These are phyloP conservation scores for Onychomys arenicola DNA, from an alignment of 2,797 vertebrate genomes.

Conservation along the genomic window DNA sequence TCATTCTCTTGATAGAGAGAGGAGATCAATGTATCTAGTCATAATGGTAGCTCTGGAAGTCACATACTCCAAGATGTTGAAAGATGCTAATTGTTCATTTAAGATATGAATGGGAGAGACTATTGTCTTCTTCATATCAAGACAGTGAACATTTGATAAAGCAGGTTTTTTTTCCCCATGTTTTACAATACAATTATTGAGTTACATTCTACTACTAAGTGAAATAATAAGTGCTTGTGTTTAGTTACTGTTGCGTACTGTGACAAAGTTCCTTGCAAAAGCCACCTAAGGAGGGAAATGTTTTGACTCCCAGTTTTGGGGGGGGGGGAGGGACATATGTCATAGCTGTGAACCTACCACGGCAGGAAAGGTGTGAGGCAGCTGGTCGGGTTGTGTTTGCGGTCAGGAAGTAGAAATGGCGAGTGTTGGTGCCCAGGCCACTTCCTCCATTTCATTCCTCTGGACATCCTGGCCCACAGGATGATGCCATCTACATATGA, in stretches of 20 bases:
- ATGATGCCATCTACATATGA: background rate
- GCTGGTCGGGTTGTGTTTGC: background rate
- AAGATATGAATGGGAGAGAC: background rate
- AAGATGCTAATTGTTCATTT: conserved; percentile 15
- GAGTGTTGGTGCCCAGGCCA: background rate
- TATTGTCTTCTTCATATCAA: background rate
- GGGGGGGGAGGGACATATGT: too few relatives aligned
- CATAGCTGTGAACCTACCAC: background rate
- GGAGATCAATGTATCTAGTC: conserved; percentile 19
- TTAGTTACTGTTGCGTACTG: background rate
- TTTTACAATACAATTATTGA: background rate
- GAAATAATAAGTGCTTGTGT: background rate
- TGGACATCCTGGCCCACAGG: too few relatives aligned
- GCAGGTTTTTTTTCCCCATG: background rate
- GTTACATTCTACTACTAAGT: background rate
- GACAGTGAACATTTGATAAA: background rate
- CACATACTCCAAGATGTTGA: conserved; percentile 45
- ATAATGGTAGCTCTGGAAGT: conserved; percentile 26
- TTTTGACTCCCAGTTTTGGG: background rate
- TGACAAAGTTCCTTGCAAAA: background rate
- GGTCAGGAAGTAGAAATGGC: too few relatives aligned
- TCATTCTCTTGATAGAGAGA: background rate
- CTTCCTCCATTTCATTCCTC: background rate
- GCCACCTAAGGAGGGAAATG: background rate
- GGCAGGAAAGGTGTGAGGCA: background rate